Percentiles rank a stretch among this genome's conserved stretches.
phyloP scores from a whole-genome alignment of 2,113 vertebrate genomes.

The Rynchops niger region DNA sequence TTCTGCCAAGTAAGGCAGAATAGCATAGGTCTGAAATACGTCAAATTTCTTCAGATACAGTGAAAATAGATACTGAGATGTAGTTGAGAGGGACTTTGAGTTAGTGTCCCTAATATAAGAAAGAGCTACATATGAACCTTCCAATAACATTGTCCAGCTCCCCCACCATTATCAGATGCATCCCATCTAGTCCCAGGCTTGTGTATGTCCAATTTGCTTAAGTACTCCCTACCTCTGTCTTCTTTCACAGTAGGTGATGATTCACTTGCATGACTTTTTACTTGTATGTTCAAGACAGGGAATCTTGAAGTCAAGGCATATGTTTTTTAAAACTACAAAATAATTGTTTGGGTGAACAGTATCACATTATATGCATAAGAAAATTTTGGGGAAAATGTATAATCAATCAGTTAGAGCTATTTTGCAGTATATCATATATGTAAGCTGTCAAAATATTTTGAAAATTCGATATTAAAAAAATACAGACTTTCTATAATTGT shows the following conservation, averaged over 20 bases:
- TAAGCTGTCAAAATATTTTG: not conserved
- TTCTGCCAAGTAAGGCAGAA: not conserved
- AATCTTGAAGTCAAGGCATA: not conserved
- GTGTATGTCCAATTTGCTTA: not conserved
- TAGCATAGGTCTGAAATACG: not conserved
- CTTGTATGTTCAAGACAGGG: not conserved
- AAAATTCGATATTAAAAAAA: not conserved
- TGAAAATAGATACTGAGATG: not conserved
- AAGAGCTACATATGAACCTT: not conserved
- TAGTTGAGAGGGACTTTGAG: not conserved
- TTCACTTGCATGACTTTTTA: not conserved
- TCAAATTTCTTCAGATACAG: not conserved
- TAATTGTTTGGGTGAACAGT: not conserved
- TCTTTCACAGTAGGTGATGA: not conserved
- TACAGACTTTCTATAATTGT: not conserved
- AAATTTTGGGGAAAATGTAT: not conserved
- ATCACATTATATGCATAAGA: not conserved
- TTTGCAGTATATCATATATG: not conserved
- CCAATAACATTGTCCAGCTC: not conserved
- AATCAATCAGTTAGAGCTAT: not conserved
- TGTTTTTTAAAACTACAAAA: not conserved
- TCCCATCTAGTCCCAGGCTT: not conserved
- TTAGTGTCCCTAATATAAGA: not conserved
- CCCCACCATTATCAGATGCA: too few species aligned
- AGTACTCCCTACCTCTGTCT: not conserved